Evolutionary conservation across 2,888 invertebrate genomes (phyloP), one percentile per base, ranked within the genome.

Genomic region (Chromoteleia sp.): DNA sequence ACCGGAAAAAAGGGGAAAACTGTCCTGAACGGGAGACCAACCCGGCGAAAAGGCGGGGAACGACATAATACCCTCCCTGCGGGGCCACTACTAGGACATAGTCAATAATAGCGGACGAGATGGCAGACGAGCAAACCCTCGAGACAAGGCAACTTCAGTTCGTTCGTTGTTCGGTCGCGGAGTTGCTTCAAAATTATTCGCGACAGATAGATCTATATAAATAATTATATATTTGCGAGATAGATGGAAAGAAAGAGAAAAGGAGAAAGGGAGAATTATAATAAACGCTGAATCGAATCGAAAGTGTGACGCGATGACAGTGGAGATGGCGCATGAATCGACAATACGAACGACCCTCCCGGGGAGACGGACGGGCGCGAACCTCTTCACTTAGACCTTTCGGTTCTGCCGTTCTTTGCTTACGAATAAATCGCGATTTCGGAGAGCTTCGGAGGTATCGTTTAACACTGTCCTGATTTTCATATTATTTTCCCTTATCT

Each of bases 1-100:
- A 21, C 25, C 41, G 59, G 41, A 76, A 41, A 68, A 61, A 50
- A 41, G n/a, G 52, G 63, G 63, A n/a, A 56, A 59, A 79, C 59
- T 75, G 80, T 75, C 80, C 75, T 75, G 75, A 70, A 75, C 63
- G 80, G 75, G 70, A 80, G 75, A 80, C 74, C 63, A 78, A 78
- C 56, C 59, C 50, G 77, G 71, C 78, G 71, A 58, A 14, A 50
- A 1, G 58, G 58, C 45, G 67, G 59, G 59, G 52, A 59, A 39
- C 39, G 50, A 78, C 71, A 65, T 58, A 71, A 78, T 78, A 78
- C 79, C 73, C 79, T 79, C 79, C 73, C 79, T 58, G 33, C 29
- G 50, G 73, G 73, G 59, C 8, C 59, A 71, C 75, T 74, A 75
- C 48, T 75, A 58, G 75, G 45, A 65, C 58, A 76, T 71, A 71